Conservation (phyloP, 1,140 invertebrate genomes). For the Trypoxylus dichotomus region DNA sequence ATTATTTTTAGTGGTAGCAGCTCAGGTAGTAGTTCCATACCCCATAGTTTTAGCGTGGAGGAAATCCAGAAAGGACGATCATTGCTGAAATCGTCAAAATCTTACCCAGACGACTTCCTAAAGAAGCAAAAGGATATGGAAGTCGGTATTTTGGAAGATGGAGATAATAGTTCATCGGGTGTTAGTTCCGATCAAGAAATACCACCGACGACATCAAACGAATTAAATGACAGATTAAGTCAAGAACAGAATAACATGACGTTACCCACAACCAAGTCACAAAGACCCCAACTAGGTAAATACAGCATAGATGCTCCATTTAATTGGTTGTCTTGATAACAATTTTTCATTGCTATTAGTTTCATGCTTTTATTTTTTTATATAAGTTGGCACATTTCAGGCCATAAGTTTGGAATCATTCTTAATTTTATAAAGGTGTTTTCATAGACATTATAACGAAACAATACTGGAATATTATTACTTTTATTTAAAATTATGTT, state of each 20-base stretch:
- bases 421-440: too few species aligned
- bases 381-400: too few species aligned
- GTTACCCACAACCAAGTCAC: slow-evolving; percentile 39
- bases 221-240: slow-evolving; percentile 46
- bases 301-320: background rate
- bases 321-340: too few species aligned
- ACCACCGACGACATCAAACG: slow-evolving; percentile 46
- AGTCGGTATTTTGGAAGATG: slow-evolving; percentile 64
- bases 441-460: too few species aligned
- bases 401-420: too few species aligned
- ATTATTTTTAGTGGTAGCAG: slow-evolving; percentile 65
- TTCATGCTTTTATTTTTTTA: too few species aligned
- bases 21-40: slow-evolving; percentile 72
- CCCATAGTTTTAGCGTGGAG: slow-evolving; percentile 83
- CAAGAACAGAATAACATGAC: slow-evolving; percentile 51
- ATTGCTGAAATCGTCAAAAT: slow-evolving; percentile 80
- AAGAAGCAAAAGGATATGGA: slow-evolving; percentile 61
- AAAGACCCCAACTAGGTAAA: slow-evolving; percentile 44
- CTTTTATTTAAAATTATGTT: too few species aligned
- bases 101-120: slow-evolving; percentile 78
- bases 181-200: slow-evolving; percentile 84
- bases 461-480: too few species aligned
- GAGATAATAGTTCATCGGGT: slow-evolving; percentile 84
- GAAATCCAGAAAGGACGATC: slow-evolving; percentile 85
- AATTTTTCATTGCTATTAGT: too few species aligned